Percentiles rank a stretch among this genome's conserved stretches.
Evolutionary conservation across 2,888 invertebrate genomes (phyloP).

Genomic region (Drosophila anomelani): DNA sequence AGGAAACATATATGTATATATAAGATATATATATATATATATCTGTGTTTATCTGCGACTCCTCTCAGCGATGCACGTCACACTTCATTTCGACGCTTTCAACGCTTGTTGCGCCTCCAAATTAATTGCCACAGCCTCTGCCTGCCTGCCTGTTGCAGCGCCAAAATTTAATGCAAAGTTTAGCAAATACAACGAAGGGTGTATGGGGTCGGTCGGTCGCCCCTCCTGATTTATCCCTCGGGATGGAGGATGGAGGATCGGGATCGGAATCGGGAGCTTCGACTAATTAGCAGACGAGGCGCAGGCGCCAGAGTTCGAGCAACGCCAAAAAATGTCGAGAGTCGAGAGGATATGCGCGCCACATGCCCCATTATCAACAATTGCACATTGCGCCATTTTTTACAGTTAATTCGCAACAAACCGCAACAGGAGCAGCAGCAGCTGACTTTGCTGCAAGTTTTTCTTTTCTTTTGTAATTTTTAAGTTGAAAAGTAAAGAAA

Average conservation of each 20-base stretch:
- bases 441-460: conserved; percentile 1
- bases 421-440: conserved; percentile 13
- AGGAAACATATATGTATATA: conserved; percentile 11
- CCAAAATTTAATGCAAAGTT: conserved; percentile 78
- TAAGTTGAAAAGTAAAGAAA: too few relatives aligned
- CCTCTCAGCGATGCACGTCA: conserved; percentile 57
- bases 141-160: conserved; percentile 54
- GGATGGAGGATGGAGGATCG: not conserved
- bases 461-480: not conserved
- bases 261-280: conserved; percentile 25
- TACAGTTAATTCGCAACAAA: conserved; percentile 70
- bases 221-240: conserved; percentile 2
- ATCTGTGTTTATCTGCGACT: conserved; percentile 15
- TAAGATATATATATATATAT: conserved; percentile 3
- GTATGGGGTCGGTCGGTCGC: conserved; percentile 13
- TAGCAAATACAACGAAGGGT: conserved; percentile 65
- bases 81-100: conserved; percentile 75
- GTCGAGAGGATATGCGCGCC: conserved; percentile 69
- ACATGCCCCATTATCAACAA: conserved; percentile 79
- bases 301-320: conserved; percentile 66
- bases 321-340: conserved; percentile 1
- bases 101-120: conserved; percentile 80
- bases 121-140: conserved; percentile 73
- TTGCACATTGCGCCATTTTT: conserved; percentile 77
- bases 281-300: conserved; percentile 71